Base-by-base conservation (phyloP, 1,140 invertebrate species). In the Panulirus ornatus region DNA sequence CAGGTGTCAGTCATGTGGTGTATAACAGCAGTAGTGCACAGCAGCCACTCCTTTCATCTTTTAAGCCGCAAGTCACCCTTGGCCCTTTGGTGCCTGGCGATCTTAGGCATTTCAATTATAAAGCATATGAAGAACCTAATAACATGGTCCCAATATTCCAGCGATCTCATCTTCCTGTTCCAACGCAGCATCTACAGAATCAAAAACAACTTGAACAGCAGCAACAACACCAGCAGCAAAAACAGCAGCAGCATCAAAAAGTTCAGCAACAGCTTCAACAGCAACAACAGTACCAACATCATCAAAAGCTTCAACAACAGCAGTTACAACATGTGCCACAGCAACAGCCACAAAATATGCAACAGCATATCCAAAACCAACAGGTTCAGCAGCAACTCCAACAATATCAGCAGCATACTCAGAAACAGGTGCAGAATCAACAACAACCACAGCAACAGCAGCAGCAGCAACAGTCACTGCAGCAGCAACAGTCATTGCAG, bases 121-220 rank as follows among this genome's bases (percentile, higher is more conserved):
- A 87, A 76, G 87, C 88, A 38, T 92, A 92, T 85, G 88, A 92
- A 76, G 88, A 92, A 58, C 91, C 91, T 19, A 92, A 92, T 87
- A 88, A 90, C 42, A 47, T 88, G 76, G 91, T 92, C 44, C 91
- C 91, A 22, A 87, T 85, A 58, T 85, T 79, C 30, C 71, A 78
- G n/a, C 73, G 75, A 84, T 44, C 81, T 47, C 58, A 79, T 30
- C 63, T 85, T 44, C 70, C 81, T 91, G 73, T 91, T n/a, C 19
- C 88, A 79, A 54, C 76, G 51, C 84, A 84, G 19, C 85, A 88
- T 6, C 40, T 84, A 9, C 82, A 79, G n/a, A 38, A 47, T 42
- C 75, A 88, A 44, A 88, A 51, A 66, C 85, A 79, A 38, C n/a
- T 88, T 40, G 47, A 90, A 63, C 82, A 63, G 22, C 38, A 42